Evolutionary conservation across 2,797 vertebrate species (phyloP).

Genomic region (Rhabdomys pumilio): DNA sequence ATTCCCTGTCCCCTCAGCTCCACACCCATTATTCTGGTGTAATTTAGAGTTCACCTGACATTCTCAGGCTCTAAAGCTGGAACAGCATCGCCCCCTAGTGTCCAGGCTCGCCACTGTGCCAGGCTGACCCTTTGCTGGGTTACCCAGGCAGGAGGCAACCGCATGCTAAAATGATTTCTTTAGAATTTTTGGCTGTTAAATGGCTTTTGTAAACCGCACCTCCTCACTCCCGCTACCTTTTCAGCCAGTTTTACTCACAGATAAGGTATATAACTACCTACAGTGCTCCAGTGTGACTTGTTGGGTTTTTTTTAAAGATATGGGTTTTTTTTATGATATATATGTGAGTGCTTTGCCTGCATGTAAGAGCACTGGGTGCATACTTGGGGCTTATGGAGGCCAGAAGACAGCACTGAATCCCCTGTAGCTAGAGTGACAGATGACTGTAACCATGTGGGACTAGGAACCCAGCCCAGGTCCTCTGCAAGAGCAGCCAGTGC

Average conservation of each 20-base stretch:
- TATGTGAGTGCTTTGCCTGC: neutral
- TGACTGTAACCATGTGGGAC: neutral
- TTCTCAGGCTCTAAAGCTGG: neutral
- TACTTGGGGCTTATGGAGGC: neutral
- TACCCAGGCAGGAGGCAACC: neutral
- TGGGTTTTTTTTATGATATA: neutral
- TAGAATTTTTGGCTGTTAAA: neutral
- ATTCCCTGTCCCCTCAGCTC: neutral
- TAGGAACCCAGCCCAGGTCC: neutral
- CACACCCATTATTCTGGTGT: neutral
- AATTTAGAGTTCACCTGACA: neutral
- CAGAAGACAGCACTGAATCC: neutral
- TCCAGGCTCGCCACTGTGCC: neutral
- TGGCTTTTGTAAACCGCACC: neutral
- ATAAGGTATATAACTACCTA: neutral
- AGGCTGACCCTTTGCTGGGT: neutral
- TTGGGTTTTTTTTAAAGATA: neutral
- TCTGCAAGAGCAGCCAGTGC: neutral
- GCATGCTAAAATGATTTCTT: neutral
- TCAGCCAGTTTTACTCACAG: neutral
- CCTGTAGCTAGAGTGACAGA: neutral
- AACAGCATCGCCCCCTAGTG: constrained; percentile 84
- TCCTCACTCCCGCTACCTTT: neutral
- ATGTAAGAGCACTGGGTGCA: neutral
- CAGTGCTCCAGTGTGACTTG: neutral